Evolutionary conservation across 2,888 invertebrate genomes (phyloP).

Genomic region (Drosophila mulleri): DNA sequence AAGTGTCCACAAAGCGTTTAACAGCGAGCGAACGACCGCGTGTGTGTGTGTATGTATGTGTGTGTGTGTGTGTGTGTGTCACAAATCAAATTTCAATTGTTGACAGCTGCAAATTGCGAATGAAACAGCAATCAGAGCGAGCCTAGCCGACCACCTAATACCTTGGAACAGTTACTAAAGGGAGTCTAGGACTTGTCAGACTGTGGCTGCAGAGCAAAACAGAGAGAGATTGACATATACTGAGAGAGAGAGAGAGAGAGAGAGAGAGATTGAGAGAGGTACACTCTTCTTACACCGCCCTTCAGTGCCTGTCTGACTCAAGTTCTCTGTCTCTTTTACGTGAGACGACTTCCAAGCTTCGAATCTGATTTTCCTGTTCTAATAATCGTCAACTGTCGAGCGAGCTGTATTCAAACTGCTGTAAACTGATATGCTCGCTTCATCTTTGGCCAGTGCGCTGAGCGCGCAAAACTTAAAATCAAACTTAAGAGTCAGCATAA

Average conservation of each 20-base stretch:
- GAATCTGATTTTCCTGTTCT: no score
- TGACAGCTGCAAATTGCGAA: slow-evolving; percentile 11
- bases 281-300: no score
- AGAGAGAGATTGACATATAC: no score
- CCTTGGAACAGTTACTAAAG: background rate
- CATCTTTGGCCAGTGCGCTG: background rate
- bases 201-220: no score
- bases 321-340: no score
- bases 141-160: background rate
- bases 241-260: no score
- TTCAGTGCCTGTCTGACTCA: no score
- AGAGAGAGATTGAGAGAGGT: no score
- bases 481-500: slow-evolving; percentile 28
- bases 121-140: background rate
- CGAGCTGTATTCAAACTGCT: background rate
- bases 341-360: no score
- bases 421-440: background rate
- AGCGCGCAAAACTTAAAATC: background rate
- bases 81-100: slow-evolving; percentile 9
- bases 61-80: slow-evolving; percentile 17
- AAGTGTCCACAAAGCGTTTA: slow-evolving; percentile 12
- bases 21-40: background rate
- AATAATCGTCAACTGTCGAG: no score
- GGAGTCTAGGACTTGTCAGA: no score
- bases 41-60: slow-evolving; percentile 17